Percentiles rank a stretch among this genome's conserved stretches.
Conservation (phyloP, 1,140 invertebrate species). For the Drosophila asahinai region DNA sequence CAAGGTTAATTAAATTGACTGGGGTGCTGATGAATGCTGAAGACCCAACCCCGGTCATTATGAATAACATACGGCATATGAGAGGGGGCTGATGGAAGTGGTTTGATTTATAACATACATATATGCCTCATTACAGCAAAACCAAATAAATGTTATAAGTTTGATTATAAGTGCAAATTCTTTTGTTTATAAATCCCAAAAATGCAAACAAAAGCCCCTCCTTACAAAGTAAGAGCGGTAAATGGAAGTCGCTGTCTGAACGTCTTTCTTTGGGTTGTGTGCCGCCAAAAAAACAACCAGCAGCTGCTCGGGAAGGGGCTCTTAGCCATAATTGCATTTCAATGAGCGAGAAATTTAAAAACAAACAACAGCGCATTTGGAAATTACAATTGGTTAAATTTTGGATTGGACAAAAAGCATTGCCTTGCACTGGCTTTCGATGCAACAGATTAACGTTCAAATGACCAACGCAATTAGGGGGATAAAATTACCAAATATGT, state of each 20-base stretch:
- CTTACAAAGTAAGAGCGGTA: neutral
- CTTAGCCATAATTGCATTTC: conserved; percentile 74
- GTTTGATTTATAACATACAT: neutral
- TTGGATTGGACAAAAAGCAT: conserved; percentile 59
- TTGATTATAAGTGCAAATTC: too few species aligned
- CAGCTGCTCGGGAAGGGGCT: neutral
- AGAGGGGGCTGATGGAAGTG: neutral
- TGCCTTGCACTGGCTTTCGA: conserved; percentile 1
- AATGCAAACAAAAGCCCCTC: too few species aligned
- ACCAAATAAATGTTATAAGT: neutral
- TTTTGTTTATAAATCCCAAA: too few species aligned
- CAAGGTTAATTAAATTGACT: conserved; percentile 67
- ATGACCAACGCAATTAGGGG: conserved; percentile 70
- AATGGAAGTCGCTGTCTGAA: conserved; percentile 4
- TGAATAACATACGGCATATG: conserved; percentile 38
- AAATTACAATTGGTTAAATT: conserved; percentile 63
- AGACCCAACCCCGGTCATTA: conserved; percentile 42
- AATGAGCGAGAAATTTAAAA: conserved; percentile 52
- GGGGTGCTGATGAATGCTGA: conserved; percentile 41
- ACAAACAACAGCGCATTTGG: conserved; percentile 22
- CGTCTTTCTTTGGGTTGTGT: conserved; percentile 43
- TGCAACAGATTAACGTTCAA: conserved; percentile 56
- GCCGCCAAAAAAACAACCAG: conserved; percentile 4
- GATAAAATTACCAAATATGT: conserved; percentile 40
- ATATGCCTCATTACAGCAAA: neutral